Base-by-base conservation (phyloP, 2,888 invertebrate species). In the Scaptomyza polygonia region DNA sequence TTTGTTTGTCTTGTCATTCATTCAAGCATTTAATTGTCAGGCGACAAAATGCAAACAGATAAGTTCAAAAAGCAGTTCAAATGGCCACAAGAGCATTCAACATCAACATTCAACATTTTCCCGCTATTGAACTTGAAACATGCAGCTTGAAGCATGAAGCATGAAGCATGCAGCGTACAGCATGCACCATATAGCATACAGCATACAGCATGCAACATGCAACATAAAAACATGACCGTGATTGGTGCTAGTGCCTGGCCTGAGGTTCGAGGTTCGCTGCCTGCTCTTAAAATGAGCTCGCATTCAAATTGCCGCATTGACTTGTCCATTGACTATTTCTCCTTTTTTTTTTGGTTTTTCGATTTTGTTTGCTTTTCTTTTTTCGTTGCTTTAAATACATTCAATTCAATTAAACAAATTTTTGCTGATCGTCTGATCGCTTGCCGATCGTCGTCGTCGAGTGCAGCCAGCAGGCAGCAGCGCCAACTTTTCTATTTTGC, bases 41-140 rank as follows among this genome's bases (percentile, higher is more conserved):
- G 86, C 81, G 81, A 81, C 86, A 81, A 81, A 81, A 86, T 79
- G 80, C 80, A 86, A 83, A 86, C 86, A 79, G 86, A 82, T 83
- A 79, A 83, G 84, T 73, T 74, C 73, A 73, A 73, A 71, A 75
- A 75, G 71, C 73, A 61, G 74, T 74, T 74, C 77, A 74, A 74
- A 74, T 67, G 49, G 65, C 45, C 73, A 73, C 73, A 68, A 67
- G 69, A 74, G 65, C 47, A 40, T 51, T 62, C 39, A 74, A 64
- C 47, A 43, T 54, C 36, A 74, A 64, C 43, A 43, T 54, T 62
- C 61, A 72, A 58, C 76, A 62, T 75, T 72, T 76, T 74, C 72
- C 77, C 74, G 72, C 77, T 74, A 76, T 74, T 74, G 74, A 74
- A 76, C 74, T 74, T 74, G 74, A 74, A 75, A 75, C 70, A 69